Base-by-base conservation (phyloP, 1,140 invertebrate species). In the Drosophila murphyi region DNA sequence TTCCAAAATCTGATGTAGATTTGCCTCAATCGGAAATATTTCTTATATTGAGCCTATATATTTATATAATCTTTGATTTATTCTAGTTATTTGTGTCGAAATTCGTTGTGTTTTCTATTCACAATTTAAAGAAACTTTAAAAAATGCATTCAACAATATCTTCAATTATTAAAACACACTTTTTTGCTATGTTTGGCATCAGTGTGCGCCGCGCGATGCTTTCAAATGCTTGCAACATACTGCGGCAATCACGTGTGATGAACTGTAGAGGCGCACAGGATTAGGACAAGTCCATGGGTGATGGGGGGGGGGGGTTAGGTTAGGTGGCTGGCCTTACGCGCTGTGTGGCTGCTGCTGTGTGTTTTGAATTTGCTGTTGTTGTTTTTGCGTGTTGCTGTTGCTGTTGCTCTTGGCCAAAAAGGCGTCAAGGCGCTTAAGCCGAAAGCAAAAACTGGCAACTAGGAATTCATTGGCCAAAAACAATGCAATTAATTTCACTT, bases 401-500 rank as follows among this genome's bases (percentile, higher is more conserved):
- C 20, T 64, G 45, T 43, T 75, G 75, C 45, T 64, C 48, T 51
- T 70, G 76, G 62, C 72, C 69, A 88, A 89, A 89, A 81, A 88
- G 85, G 85, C 85, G 80, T 80, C 85, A 88, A 89, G 85, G 77
- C 85, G 86, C 80, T 88, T 89, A 88, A 83, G 77, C 80, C 78
- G 80, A 87, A 90, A 82, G 85, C 88, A 91, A 89, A 89, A 91
- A 87, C 78, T 77, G 81, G 77, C 80, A 85, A 90, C 82, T 82
- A 89, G 80, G 81, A 90, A 91, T 90, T 91, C 81, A 90, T 89
- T 90, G 76, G 81, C 81, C 87, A 86, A 91, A 91, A 91, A 90
- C 90, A 92, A 91, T 92, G 90, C 90, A 92, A 92, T 92, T 92
- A 92, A 92, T 92, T 92, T 92, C 90, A 92, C 90, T 92, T 92